Conservation (phyloP, 2,888 invertebrate genomes). For the Eutolmus rufibarbis region DNA sequence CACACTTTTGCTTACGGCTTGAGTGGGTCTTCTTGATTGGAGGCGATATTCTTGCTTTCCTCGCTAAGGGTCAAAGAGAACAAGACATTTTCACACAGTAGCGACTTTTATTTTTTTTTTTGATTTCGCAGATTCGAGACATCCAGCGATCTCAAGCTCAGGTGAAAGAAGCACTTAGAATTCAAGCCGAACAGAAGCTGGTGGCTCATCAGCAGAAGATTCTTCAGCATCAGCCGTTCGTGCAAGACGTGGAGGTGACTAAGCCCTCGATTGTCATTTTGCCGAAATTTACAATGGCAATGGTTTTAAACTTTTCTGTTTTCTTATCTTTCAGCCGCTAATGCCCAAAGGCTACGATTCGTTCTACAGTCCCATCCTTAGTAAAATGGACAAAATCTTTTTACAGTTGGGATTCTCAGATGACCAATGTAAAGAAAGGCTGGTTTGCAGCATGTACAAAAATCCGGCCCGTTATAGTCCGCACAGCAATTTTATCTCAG, state of each 20-base stretch:
- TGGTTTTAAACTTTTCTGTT: neutral
- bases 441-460: constrained; percentile 85
- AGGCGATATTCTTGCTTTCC: neutral
- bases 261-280: neutral
- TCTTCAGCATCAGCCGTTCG: constrained; percentile 64
- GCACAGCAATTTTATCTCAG: constrained; percentile 85
- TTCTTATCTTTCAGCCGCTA: constrained; percentile 54
- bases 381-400: constrained; percentile 79
- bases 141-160: constrained; percentile 64
- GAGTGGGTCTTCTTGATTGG: neutral
- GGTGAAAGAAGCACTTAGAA: constrained; percentile 66
- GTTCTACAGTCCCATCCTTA: constrained; percentile 81
- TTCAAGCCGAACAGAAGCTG: constrained; percentile 67
- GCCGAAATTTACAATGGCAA: neutral
- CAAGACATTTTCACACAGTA: neutral
- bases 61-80: neutral
- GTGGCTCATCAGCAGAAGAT: constrained; percentile 70
- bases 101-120: neutral
- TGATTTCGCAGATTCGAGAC: constrained; percentile 43
- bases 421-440: constrained; percentile 77
- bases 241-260: constrained; percentile 60
- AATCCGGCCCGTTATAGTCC: constrained; percentile 83
- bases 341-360: constrained; percentile 64
- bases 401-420: constrained; percentile 74
- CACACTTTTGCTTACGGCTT: neutral